Evolutionary conservation across 1,140 invertebrate species (phyloP), one percentile per base, ranked within the genome.

Genomic region (Drosophila chauvacae): DNA sequence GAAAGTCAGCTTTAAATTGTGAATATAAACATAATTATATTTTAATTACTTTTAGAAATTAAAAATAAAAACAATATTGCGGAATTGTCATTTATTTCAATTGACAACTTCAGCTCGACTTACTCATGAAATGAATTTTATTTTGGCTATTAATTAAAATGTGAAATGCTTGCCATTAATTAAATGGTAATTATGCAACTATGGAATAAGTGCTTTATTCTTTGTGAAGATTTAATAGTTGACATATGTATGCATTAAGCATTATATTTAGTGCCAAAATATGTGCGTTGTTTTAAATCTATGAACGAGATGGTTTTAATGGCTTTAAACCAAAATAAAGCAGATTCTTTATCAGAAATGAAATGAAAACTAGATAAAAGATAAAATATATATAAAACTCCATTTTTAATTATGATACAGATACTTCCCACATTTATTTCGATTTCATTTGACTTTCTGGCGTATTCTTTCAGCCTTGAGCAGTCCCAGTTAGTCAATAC

Each of bases 131-230:
- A 30, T 63, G 13, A 7, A 59, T 39, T 58, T 26, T 33, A 61
- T 30, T 59, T 42, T 13, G 14, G 37, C 18, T 28, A 33, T 61
- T 64, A 60, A 61, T 64, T 23, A 42, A 33, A 44, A 33, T 33
- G 18, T 26, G 16, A 60, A 64, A 64, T 42, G 26, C 28, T 16
- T 41, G 55, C 55, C 18, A 63, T 30, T 41, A 63, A 63, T 63
- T 30, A 63, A 63, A 59, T 42, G 10, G 26, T 16, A 60, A 60
- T 60, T 60, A 63, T 41, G 18, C 28, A 41, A 41, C 56, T 59
- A 30, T 9, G 16, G 18, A 0, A 20, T 7, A 53, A 35, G 11
- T 23, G 13, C 30, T n/a, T 30, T 33, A n/a, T 18, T 53, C 13
- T 35, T 9, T 53, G 28, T 20, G 18, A 50, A n/a, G 26, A 50